Base-by-base conservation (phyloP, 2,113 vertebrate genomes). In the Cygnus atratus region DNA sequence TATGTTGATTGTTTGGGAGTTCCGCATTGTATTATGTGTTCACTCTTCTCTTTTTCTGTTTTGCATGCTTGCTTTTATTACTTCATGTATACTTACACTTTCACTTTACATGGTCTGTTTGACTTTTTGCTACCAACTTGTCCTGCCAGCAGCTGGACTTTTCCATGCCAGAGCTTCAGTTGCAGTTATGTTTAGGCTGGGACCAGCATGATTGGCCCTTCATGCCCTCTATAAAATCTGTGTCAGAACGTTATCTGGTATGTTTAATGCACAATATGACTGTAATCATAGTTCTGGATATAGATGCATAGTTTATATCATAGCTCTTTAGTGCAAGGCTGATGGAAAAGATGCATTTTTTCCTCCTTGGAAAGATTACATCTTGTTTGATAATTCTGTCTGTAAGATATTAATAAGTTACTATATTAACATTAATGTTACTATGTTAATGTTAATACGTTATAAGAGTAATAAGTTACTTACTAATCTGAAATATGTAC, bases 101-200 rank as follows among this genome's bases (percentile, higher is more conserved):
- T 93, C 46, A 39, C 75, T 93, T 95, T 95, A 93, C 90, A 89
- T 92, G 97, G 52, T 93, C 95, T 90, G 67, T 95, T 96, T 97
- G 81, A 83, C 90, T 91, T 93, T 81, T 95, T 95, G 84, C 92
- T 95, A 29, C 75, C 92, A 95, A 92, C 88, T 88, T 96, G 26
- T 77, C 87, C 88, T 97, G 65, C 91, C 98, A 99, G 98, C 98
- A 98, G 97, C 97, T 98, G 97, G 98, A 98, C 88, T 98, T 98
- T 98, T 96, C 98, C 97, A 97, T 98, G 96, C 97, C 98, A 97
- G 98, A 98, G 97, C 98, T 98, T 98, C 98, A 98, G 98, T 98
- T 98, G 97, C 98, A 98, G 97, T 98, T 98, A 92, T 98, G 97
- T 98, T 98, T 99, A 98, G 98, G 98, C 98, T 98, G 98, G 98